Base-by-base conservation (phyloP, 2,888 invertebrate species). In the Octonoba sinensis region DNA sequence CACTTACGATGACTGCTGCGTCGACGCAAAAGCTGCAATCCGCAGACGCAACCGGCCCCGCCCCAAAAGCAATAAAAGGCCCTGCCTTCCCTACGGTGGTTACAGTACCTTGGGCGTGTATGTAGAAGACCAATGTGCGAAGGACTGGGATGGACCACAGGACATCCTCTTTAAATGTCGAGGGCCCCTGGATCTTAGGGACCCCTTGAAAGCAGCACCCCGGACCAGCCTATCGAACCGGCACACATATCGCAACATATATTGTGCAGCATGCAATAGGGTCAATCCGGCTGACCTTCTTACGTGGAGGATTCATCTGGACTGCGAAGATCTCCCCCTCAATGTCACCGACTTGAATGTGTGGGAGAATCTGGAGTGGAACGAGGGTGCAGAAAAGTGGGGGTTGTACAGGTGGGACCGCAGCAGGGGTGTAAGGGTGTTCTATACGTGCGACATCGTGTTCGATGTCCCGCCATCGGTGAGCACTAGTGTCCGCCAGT, bases 201-300 rank as follows among this genome's bases (percentile, higher is more conserved):
- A 79, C 27, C 79, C 79, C 0, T 6, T 79, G 20, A 49, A 36
- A 16, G 46, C 66, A 0, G 62, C 59, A 1, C 79, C 79, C 0
- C 73, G 67, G 11, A 79, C 79, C 1, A 47, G 24, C 8, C 15
- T n/a, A 0, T n/a, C 44, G 11, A 18, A 16, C 8, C 13, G 36
- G 0, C 56, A n/a, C 4, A 73, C 73, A 1, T 79, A 56, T 15
- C 24, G 60, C 8, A 89, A 89, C 84, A 85, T 87, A 49, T 88
- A 87, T 86, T 90, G 90, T 82, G 89, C 90, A 1, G 85, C 88
- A 36, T 90, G 90, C 85, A 89, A 90, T 85, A 24, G 18, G 4
- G 87, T 86, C 2, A 89, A 47, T 4, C 46, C 44, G 16, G 18
- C 20, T 0, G 4, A 16, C 1, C 54, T 73, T 12, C 18, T 1